Evolutionary conservation across 2,797 vertebrate genomes (phyloP).

Genomic region (Champsocephalus gunnari): DNA sequence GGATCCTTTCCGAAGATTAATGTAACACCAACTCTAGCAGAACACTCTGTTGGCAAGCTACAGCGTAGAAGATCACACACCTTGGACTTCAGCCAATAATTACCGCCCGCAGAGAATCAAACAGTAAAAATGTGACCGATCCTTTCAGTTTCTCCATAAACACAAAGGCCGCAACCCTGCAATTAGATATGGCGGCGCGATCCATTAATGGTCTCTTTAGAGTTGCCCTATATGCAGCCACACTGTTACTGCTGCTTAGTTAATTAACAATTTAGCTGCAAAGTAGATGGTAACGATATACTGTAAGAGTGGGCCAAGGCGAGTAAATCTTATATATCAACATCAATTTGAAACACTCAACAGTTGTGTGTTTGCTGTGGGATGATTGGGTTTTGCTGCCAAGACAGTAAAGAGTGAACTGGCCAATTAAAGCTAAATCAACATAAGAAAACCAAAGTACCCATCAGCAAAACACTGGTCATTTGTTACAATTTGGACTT

Average conservation of each 20-base stretch:
- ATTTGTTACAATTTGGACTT: neutral
- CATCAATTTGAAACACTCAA: neutral
- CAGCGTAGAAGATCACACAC: constrained; percentile 5
- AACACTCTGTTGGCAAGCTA: constrained; percentile 2
- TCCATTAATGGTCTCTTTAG: constrained; percentile 46
- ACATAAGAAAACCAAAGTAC: neutral
- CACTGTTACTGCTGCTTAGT: constrained; percentile 6
- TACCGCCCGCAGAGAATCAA: neutral
- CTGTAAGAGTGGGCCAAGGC: constrained; percentile 7
- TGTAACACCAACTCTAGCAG: neutral
- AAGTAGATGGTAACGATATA: constrained; percentile 34
- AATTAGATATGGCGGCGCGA: constrained; percentile 49
- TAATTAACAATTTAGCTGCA: constrained; percentile 46
- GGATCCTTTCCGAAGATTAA: neutral
- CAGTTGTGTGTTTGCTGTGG: neutral
- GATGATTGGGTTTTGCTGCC: constrained; percentile 1
- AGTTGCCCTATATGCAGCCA: constrained; percentile 25
- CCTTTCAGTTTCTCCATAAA: constrained; percentile 37
- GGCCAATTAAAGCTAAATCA: constrained; percentile 14
- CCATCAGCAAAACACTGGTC: neutral
- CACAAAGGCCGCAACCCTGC: constrained; percentile 45
- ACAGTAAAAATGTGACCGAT: constrained; percentile 14
- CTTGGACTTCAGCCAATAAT: neutral
- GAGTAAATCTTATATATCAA: neutral
- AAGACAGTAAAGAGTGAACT: constrained; percentile 12